A percentile compares a stretch with the other conserved stretches of the same genome.
These are phyloP conservation scores for Scelioninae gen. 1 DNA, from an alignment of 2,888 invertebrate genomes.

Conservation along the genomic window DNA sequence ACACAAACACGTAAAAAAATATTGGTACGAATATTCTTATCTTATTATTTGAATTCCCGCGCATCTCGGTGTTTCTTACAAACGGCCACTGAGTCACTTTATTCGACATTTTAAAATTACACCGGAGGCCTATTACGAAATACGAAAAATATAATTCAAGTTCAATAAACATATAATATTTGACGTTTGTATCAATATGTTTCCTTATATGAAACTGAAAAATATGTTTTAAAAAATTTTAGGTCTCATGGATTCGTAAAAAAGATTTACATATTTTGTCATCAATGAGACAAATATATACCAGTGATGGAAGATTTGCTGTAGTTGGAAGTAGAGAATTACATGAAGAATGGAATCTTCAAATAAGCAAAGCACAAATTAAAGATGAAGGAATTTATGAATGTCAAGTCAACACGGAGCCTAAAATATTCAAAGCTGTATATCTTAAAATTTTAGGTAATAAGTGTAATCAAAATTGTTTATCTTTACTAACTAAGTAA, in stretches of 20 bases:
- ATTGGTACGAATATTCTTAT: no score
- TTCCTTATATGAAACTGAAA: not conserved
- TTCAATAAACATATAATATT: no score
- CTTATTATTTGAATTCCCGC: no score
- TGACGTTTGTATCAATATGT: no score
- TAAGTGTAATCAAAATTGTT: no score
- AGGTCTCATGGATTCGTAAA: constrained; percentile 89
- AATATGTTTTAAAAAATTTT: constrained; percentile 72
- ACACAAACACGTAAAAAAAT: no score
- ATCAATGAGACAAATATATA: constrained; percentile 88
- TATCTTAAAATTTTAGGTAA: constrained; percentile 85
- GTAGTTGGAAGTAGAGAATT: constrained; percentile 87
- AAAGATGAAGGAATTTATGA: constrained; percentile 89
- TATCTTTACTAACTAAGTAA: no score
- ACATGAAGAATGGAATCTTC: constrained; percentile 88
- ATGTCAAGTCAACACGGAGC: constrained; percentile 95
- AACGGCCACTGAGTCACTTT: no score
- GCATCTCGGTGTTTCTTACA: no score
- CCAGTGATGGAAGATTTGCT: constrained; percentile 88
- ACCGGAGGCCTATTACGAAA: no score
- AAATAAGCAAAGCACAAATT: constrained; percentile 86
- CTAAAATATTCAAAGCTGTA: constrained; percentile 93
- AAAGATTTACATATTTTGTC: constrained; percentile 87
- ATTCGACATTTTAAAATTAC: no score
- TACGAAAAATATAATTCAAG: no score